Evolutionary conservation across 2,113 vertebrate species (phyloP).

Genomic region (Ictidomys tridecemlineatus): DNA sequence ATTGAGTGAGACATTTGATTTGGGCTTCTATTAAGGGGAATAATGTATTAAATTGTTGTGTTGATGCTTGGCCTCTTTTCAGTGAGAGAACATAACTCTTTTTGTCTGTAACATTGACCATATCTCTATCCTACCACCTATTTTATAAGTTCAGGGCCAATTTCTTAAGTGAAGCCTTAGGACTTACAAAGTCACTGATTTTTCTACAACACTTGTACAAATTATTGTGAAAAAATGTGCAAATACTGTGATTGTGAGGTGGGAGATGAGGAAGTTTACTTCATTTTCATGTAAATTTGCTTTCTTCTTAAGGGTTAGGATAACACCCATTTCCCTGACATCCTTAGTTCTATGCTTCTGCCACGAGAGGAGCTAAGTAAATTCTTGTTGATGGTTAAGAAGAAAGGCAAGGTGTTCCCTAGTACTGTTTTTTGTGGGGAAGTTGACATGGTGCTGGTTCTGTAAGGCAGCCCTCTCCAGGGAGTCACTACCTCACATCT

Average conservation of each 20-base stretch:
- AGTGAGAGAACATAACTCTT: constrained; percentile 8
- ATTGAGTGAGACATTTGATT: constrained; percentile 72
- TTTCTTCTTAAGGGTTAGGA: background rate
- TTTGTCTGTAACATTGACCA: background rate
- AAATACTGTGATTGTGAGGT: background rate
- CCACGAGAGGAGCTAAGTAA: background rate
- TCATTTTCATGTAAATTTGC: background rate
- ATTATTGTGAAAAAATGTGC: background rate
- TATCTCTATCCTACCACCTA: rapidly evolving
- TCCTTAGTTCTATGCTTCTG: background rate
- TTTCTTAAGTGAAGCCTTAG: background rate
- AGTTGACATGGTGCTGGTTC: background rate
- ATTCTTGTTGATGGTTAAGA: background rate
- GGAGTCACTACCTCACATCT: background rate
- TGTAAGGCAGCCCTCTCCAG: too few relatives aligned
- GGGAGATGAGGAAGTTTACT: background rate
- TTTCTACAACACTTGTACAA: background rate
- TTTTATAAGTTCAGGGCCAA: background rate
- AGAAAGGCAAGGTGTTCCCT: background rate
- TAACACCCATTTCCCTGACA: background rate
- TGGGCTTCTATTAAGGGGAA: constrained; percentile 53
- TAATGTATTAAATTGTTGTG: constrained; percentile 23
- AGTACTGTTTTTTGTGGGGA: background rate
- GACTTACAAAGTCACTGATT: constrained; percentile 28
- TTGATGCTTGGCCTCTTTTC: background rate